Conservation (phyloP, 2,888 invertebrate species). For the Colostygia pectinataria region DNA sequence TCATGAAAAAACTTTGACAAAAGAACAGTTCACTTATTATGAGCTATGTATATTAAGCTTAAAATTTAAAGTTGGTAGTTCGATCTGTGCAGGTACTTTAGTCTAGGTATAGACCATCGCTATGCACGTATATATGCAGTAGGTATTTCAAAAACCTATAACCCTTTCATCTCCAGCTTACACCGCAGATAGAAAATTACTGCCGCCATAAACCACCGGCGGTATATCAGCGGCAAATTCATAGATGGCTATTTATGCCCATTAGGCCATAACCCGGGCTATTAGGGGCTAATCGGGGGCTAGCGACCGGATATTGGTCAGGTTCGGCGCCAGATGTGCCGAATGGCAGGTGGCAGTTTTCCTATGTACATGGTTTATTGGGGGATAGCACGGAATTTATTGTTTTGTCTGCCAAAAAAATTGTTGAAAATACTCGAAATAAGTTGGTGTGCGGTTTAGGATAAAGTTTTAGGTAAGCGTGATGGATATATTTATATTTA, state of each 20-base stretch:
- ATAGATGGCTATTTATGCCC: slow-evolving; percentile 50
- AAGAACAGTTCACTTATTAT: too few relatives aligned
- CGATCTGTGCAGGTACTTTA: too few relatives aligned
- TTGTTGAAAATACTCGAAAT: background rate
- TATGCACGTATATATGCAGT: too few relatives aligned
- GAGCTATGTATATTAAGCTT: too few relatives aligned
- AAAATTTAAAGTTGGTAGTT: too few relatives aligned
- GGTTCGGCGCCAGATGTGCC: slow-evolving; percentile 35
- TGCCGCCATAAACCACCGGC: slow-evolving; percentile 22
- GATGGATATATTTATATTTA: too few relatives aligned
- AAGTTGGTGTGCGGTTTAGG: too few relatives aligned
- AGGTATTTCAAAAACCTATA: slow-evolving; percentile 5
- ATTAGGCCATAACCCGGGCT: slow-evolving; percentile 48
- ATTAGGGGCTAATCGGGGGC: slow-evolving; percentile 57
- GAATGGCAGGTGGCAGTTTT: slow-evolving; percentile 37
- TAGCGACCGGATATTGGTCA: slow-evolving; percentile 35
- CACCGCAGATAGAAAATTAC: slow-evolving; percentile 20
- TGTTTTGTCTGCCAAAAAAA: background rate
- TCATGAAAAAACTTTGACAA: too few relatives aligned
- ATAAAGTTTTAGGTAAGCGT: too few relatives aligned
- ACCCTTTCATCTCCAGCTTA: background rate
- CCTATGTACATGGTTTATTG: slow-evolving; percentile 25
- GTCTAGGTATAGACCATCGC: too few relatives aligned
- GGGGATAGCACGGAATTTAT: slow-evolving; percentile 13
- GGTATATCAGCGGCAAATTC: slow-evolving; percentile 50